Evolutionary conservation across 2,888 invertebrate genomes (phyloP), one percentile per base, ranked within the genome.

Genomic region (Drosophila lutescens): DNA sequence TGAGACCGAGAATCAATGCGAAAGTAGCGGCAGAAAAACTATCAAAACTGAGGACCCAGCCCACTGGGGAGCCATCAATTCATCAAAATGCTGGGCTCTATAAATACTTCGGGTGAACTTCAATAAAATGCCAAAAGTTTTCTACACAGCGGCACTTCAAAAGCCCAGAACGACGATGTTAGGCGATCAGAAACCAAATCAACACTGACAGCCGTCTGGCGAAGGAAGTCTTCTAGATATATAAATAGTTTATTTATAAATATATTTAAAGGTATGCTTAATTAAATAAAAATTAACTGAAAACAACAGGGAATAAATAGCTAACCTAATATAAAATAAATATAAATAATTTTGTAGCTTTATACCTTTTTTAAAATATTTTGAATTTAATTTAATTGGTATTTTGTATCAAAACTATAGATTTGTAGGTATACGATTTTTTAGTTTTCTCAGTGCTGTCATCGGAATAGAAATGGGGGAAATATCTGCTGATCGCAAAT

Each of bases 1-100:
- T 77, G 76, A 85, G 71, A 76, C 80, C 78, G 79, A 70, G 80
- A 77, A 85, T 85, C 84, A 69, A 77, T 82, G 84, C 79, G 50
- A 83, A 82, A 68, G 79, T 53, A 47, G 41, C 34, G 58, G 41
- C 65, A 73, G 70, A 82, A 43, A 77, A 79, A 75, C 86, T 73
- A 87, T 85, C 83, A 87, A 85, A 68, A 74, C 85, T 69, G 49
- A 79, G 70, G 76, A 78, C 26, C 26, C 78, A 58, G 73, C 77
- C 77, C 87, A 84, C 88, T 80, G 82, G 89, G 87, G 86, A 89
- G 80, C 77, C 72, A 89, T 88, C 89, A 88, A 88, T 88, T 86
- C 84, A 84, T 89, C 89, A 86, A 89, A 88, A 82, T 76, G 76
- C 62, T 69, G 51, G 69, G 12, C 63, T 32, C 54, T 59, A 69